phyloP scores from a whole-genome alignment of 2,113 vertebrate genomes.

The Limnothrissa miodon region DNA sequence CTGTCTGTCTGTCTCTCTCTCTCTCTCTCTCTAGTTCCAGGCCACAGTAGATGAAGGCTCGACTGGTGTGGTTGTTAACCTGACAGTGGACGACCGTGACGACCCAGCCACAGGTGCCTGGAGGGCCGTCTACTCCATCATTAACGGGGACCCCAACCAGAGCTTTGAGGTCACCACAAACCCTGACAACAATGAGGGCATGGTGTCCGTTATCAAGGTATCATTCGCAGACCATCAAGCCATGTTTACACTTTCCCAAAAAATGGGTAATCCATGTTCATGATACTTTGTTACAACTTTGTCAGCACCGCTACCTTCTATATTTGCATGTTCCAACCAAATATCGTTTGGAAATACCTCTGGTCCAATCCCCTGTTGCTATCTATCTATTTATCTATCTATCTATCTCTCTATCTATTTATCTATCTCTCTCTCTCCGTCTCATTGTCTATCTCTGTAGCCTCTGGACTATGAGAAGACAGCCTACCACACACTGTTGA shows the following conservation, averaged over 20 bases:
- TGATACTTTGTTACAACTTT: too few relatives aligned
- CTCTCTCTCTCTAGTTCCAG: slow-evolving; percentile 78
- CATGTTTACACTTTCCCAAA: too few relatives aligned
- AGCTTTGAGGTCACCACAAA: slow-evolving; percentile 95
- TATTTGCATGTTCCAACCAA: too few relatives aligned
- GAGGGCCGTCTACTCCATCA: slow-evolving; percentile 91
- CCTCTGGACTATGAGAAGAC: slow-evolving; percentile 90
- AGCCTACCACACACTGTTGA: slow-evolving; percentile 83
- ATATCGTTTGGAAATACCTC: too few relatives aligned
- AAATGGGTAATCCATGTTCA: too few relatives aligned
- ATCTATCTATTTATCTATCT: too few relatives aligned
- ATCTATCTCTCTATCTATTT: too few relatives aligned
- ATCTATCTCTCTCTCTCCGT: too few relatives aligned
- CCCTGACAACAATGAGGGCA: slow-evolving; percentile 83
- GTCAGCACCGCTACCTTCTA: too few relatives aligned
- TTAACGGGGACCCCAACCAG: slow-evolving; percentile 87
- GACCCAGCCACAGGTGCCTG: slow-evolving; percentile 87
- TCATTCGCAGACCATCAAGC: too few relatives aligned
- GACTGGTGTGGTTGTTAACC: slow-evolving; percentile 87
- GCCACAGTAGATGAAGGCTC: slow-evolving; percentile 87
- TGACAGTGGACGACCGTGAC: slow-evolving; percentile 90
- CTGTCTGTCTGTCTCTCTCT: neutral
- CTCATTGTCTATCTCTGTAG: slow-evolving; percentile 58
- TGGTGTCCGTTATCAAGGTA: too few relatives aligned
- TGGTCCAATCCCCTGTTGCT: too few relatives aligned